Base-by-base conservation (phyloP, 2,113 vertebrate species). In the Mandrillus leucophaeus region DNA sequence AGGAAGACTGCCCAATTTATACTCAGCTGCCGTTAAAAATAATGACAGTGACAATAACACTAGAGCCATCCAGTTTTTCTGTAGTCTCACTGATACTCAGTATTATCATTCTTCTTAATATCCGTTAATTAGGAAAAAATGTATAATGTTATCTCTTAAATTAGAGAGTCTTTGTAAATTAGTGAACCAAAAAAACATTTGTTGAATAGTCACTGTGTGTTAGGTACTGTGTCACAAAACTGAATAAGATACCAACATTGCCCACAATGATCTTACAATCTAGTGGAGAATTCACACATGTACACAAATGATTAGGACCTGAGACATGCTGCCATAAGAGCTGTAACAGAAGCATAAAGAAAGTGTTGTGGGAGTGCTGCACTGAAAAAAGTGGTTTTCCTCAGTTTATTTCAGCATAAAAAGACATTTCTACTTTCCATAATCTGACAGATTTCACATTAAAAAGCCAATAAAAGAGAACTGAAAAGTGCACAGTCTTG, bases 351-450 rank as follows among this genome's bases (percentile, higher is more conserved):
- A 86, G 32, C 40, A 38, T 40, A 88, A 95, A 40, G 61, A 52
- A 78, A 95, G 32, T 70, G 61, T 50, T 68, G 40, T 4, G 30
- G 16, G 23, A 78, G n/a, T 72, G 4, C 52, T 45, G 1, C 43
- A 64, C 14, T 68, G 22, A 89, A 7, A 89, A 68, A 88, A 87
- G 32, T 73, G 17, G 5, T 80, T 88, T 92, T 83, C 48, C 25
- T 72, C 11, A 48, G 14, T 78, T 27, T 32, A 48, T 57, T 92
- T 88, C 52, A 96, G 25, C 27, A 87, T 78, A 82, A 25, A 82
- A 45, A 86, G 52, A 85, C 89, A 5, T 25, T 98, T 97, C 93
- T 32, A 50, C 88, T 98, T 98, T 86, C 78, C 50, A 35, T 84
- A 97, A 85, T 89, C 35, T 83, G 48, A 83, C 70, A 83, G 45